Evolutionary conservation across 2,888 invertebrate species (phyloP).

Genomic region (Patella pellucida): DNA sequence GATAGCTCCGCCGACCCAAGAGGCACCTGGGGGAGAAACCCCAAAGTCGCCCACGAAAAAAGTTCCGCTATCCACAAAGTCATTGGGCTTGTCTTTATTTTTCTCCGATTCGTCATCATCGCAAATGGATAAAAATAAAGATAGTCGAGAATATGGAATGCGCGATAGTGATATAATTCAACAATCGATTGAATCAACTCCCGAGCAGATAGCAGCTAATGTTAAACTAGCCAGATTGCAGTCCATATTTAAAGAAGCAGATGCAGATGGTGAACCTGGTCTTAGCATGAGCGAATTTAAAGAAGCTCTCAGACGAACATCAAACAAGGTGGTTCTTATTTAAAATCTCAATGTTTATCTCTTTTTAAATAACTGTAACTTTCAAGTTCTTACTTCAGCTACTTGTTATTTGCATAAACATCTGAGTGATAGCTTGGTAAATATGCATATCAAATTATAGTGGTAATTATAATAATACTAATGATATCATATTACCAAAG

Average conservation of each 20-base stretch:
- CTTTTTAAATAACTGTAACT: no score
- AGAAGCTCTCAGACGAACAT: constrained; percentile 53
- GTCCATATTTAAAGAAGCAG: constrained; percentile 52
- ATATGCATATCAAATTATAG: no score
- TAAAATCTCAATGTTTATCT: no score
- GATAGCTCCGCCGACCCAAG: background rate
- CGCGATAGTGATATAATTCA: constrained; percentile 1
- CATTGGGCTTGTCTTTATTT: background rate
- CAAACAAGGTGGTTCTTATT: background rate
- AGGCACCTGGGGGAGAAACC: background rate
- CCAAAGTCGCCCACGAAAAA: background rate
- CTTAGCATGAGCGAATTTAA: constrained; percentile 60
- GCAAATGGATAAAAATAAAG: background rate
- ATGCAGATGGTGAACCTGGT: constrained; percentile 50
- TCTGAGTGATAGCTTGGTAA: no score
- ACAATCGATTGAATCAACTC: constrained; percentile 6
- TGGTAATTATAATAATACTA: no score
- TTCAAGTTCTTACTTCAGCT: no score
- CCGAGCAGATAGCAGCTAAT: constrained; percentile 8
- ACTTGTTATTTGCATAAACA: no score
- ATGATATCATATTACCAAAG: no score
- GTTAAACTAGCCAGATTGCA: constrained; percentile 15
- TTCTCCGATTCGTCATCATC: background rate
- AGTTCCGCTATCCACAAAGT: background rate
- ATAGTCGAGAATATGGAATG: constrained; percentile 7